Evolutionary conservation across 2,888 invertebrate genomes (phyloP), one percentile per base, ranked within the genome.

Genomic region (Ichneumoninae sp.): DNA sequence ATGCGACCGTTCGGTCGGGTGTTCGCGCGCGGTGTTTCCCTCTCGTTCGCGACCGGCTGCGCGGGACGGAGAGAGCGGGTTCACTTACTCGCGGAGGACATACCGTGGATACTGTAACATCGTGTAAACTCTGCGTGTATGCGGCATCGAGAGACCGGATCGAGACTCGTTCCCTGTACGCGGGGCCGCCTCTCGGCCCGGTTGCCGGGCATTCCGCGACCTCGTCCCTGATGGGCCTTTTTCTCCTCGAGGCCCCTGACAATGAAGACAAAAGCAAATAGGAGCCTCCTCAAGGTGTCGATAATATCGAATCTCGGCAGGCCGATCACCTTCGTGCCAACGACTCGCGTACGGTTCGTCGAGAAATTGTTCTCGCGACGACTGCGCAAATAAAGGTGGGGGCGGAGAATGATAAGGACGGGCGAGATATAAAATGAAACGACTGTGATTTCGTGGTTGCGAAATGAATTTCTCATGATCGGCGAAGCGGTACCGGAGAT

Each of bases 261-360:
- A 83, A 83, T 83, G 80, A 80, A 80, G 83, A 80, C 83, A 83
- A 83, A 82, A 83, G 83, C 80, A 80, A 80, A 80, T 76, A 80
- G 71, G 80, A 76, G 71, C 71, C 57, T 80, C 57, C 26, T 71
- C 76, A 71, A 80, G 83, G 80, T 44, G 44, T 47, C 57, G 57
- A 57, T 50, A 79, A 70, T 47, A 16, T 47, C 44, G 44, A 16
- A 13, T 47, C 16, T 47, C 16, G 44, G 1, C 44, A 4, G 44
- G 44, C 44, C 44, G 16, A 47, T 16, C 44, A 47, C 44, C 44
- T 47, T 47, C 13, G 4, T 4, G 13, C 2, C 2, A 47, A 16
- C 44, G 44, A 3, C 13, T 47, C 4, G 16, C 44, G 4, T 16
- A 0, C 16, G 13, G 16, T 47, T 16, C 13, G 3, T 47, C 16